Conservation (phyloP, 2,113 vertebrate species). For the Himantopus leucocephalus region DNA sequence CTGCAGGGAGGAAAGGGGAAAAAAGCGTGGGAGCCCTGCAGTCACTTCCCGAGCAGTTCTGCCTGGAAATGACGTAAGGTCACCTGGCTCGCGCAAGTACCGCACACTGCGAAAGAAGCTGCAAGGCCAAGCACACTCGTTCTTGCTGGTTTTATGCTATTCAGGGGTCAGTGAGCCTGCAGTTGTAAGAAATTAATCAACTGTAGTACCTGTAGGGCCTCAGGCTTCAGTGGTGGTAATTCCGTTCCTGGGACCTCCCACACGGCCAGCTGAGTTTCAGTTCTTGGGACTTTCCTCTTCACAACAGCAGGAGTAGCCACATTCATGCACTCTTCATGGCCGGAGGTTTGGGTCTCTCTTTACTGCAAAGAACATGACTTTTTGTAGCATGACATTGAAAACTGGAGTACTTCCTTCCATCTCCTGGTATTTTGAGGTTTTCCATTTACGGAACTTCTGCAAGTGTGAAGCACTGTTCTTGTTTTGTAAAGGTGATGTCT, state of each 20-base stretch:
- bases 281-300: background rate
- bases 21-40: background rate
- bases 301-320: background rate
- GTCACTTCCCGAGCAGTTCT: background rate
- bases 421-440: background rate
- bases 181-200: background rate
- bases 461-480: background rate
- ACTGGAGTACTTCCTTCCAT: background rate
- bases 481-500: background rate
- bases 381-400: background rate
- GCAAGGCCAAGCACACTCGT: background rate
- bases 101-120: background rate
- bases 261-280: background rate
- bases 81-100: background rate
- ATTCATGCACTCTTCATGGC: rapidly evolving
- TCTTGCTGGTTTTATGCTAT: background rate
- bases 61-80: background rate
- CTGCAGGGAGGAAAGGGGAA: background rate
- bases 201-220: background rate
- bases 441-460: background rate
- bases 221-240: background rate
- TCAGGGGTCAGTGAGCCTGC: background rate
- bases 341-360: background rate
- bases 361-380: background rate
- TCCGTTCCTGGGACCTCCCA: background rate